Base-by-base conservation (phyloP, 2,888 invertebrate genomes). In the Pachliopta kotzebuea region DNA sequence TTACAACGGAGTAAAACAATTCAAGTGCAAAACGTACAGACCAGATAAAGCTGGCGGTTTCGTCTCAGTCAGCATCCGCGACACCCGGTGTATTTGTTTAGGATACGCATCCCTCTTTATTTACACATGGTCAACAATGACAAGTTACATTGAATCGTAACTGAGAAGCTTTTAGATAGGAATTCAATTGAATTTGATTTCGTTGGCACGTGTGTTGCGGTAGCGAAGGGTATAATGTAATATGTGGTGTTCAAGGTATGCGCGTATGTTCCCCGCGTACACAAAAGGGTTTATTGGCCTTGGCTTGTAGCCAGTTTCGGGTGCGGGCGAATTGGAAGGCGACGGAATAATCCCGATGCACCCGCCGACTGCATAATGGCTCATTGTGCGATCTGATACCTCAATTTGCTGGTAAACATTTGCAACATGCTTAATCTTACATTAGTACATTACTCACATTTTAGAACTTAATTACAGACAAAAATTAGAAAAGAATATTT, bases 41-140 rank as follows among this genome's bases (percentile, higher is more conserved):
- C 71, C 82, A 77, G 79, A 76, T 79, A 70, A 77, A 70, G 75
- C 69, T 76, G 79, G 85, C 69, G 72, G 72, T 66, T 68, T 75
- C 76, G 79, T 83, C 77, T 77, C 79, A 76, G 77, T 74, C 71
- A 76, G 76, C 72, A 73, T 84, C 84, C 75, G 77, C 79, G 82
- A 85, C 87, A 85, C 81, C 80, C 83, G 77, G 84, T 84, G 79
- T 87, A 85, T 90, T 90, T 90, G 78, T 84, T 89, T 88, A 89
- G 89, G 90, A 85, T 85, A 80, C 83, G 14, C 37, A 84, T 80
- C 85, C 85, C 84, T 81, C 76, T 75, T 76, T 84, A 86, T 87
- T 88, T 88, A 85, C 84, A 84, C 83, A 80, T 70, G 67, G 60
- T 49, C 31, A 52, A 24, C 42, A 56, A 57, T 54, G 67, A 68